These are phyloP conservation scores for Zenarchopterus dispar DNA, from an alignment of 2,797 vertebrate genomes.

Conservation along the genomic window DNA sequence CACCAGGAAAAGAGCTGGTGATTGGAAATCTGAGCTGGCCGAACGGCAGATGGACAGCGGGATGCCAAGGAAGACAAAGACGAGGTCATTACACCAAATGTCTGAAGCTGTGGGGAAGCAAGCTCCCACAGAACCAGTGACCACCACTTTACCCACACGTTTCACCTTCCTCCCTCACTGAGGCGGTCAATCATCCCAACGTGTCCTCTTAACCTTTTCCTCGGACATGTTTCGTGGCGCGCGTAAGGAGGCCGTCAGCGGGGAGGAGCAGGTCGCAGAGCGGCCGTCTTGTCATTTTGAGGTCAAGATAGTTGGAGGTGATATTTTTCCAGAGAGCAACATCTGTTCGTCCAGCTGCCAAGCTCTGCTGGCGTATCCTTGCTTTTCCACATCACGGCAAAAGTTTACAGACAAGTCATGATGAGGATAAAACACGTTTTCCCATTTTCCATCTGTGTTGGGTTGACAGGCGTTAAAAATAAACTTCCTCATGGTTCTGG, in stretches of 20 bases:
- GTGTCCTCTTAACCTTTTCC: conserved; percentile 54
- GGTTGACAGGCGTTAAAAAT: background rate
- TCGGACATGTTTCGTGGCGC: conserved; percentile 51
- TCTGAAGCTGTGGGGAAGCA: conserved; percentile 14
- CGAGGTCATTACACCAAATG: conserved; percentile 24
- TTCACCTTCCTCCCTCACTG: conserved; percentile 5
- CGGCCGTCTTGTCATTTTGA: conserved; percentile 43
- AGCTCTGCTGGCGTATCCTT: background rate
- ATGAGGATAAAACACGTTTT: too few species aligned
- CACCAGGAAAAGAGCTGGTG: too few species aligned
- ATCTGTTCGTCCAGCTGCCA: conserved; percentile 25
- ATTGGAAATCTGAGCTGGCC: too few species aligned
- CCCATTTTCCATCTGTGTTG: background rate
- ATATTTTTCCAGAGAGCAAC: conserved; percentile 12
- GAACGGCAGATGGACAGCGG: conserved; percentile 8
- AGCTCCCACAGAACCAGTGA: conserved; percentile 5
- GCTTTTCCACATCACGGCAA: conserved; percentile 17
- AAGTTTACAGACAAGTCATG: background rate
- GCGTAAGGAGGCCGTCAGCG: conserved; percentile 28
- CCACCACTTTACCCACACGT: conserved; percentile 1
- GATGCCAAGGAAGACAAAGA: conserved; percentile 19
- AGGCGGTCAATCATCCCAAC: conserved; percentile 32
- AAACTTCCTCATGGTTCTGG: background rate
- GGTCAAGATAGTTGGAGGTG: conserved; percentile 20
- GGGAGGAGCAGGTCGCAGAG: conserved; percentile 19